These are phyloP conservation scores for Prionailurus bengalensis DNA, from an alignment of 2,113 vertebrate species.

Conservation along the genomic window DNA sequence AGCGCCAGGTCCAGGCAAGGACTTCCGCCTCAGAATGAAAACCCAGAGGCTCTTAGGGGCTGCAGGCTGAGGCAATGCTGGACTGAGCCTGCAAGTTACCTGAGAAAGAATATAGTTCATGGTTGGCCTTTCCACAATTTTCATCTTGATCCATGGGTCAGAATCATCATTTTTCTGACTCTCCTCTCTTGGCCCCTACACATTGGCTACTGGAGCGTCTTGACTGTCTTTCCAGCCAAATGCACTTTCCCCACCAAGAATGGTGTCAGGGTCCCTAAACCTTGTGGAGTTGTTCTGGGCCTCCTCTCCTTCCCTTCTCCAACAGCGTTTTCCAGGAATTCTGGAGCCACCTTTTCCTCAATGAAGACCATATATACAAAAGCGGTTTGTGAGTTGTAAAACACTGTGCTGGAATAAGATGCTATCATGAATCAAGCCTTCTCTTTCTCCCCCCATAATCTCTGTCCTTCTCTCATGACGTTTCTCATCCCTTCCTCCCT, in stretches of 20 bases:
- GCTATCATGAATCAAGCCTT: not conserved
- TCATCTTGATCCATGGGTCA: not conserved
- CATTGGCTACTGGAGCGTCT: not conserved
- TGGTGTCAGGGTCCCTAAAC: not conserved
- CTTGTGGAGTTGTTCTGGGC: not conserved
- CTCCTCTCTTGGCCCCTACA: not conserved
- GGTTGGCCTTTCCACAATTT: not conserved
- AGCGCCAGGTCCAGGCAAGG: not conserved
- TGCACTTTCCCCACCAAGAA: not conserved
- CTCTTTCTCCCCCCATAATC: not conserved
- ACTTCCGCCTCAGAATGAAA: not conserved
- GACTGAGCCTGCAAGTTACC: not conserved
- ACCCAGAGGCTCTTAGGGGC: not conserved
- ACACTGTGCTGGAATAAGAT: constrained; percentile 37
- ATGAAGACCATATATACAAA: not conserved
- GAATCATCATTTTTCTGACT: not conserved
- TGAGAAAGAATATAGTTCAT: not conserved
- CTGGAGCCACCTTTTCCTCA: not conserved
- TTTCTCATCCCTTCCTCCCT: not conserved
- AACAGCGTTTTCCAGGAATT: not conserved
- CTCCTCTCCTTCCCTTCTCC: not conserved
- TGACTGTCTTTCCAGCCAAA: not conserved
- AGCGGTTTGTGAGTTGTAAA: not conserved
- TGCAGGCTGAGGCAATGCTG: not conserved
- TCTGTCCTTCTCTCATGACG: not conserved